Base-by-base conservation (phyloP, 2,113 vertebrate genomes). In the Accipiter virgatus region DNA sequence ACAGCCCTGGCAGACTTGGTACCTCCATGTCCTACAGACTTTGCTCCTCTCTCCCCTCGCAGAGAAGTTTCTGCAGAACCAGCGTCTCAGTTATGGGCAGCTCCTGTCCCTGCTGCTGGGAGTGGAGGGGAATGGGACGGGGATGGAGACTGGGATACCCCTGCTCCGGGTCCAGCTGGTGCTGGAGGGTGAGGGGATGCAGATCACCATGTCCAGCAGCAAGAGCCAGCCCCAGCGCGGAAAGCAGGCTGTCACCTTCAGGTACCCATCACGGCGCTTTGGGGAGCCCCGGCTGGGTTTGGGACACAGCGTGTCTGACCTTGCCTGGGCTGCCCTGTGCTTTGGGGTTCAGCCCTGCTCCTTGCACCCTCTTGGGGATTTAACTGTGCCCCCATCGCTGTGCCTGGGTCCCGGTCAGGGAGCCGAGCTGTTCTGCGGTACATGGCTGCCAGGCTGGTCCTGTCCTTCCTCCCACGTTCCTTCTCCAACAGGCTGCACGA, bases 41-140 rank as follows among this genome's bases (percentile, higher is more conserved):
- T 42, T 71, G 38, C 12, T 88, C 6, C 43, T 87, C 65, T 97
- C 16, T 81, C 13, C 10, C 5, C 6, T 82, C 22, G 0, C 95
- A 99, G 99, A 97, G 81, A 99, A 98, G 93, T 99, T 99, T 96
- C 98, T 99, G 95, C 98, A 98, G 89, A 97, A 98, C 92, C 98
- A 98, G 93, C 94, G 78, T 79, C 87, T 98, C 97, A 99, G 99
- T 97, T 99, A 99, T 0, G 98, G 99, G 79, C 99, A 99, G 97
- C 92, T 96, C 78, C 98, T 99, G 92, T 98, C 97, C 18, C 89
- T 99, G 96, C 97, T 97, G 85, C 98, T 99, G 97, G 82, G 80
- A 59, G 97, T 86, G 0, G 98, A 98, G 72, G 92, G 86, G 34
- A 67, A 80, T 0, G 52, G 98, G 67, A 96, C 98, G 0, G 68